Conservation (phyloP, 64 coral and sea anemone genomes). For the Montipora capricornis region DNA sequence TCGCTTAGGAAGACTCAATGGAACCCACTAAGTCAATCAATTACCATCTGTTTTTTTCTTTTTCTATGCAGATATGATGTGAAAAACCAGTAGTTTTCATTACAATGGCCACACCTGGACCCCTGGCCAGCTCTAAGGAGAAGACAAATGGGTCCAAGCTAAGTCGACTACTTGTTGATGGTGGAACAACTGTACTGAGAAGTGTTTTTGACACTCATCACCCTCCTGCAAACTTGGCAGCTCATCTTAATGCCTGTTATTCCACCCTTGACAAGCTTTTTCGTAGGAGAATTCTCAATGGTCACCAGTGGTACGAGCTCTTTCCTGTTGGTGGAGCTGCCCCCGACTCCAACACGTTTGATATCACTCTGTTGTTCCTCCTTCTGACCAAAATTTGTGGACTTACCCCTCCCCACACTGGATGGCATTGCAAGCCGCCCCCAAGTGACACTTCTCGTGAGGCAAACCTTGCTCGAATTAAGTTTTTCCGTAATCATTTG, state of each 20-base stretch:
- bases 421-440: constrained; percentile 4
- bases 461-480: constrained; percentile 26
- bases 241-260: not conserved
- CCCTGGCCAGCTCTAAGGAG: too few species aligned
- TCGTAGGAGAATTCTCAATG: not conserved
- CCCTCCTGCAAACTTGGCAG: constrained; percentile 12
- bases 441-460: not conserved
- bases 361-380: too few species aligned
- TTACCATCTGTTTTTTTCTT: too few species aligned
- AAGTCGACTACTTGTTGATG: constrained; percentile 31
- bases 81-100: too few species aligned
- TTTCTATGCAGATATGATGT: too few species aligned
- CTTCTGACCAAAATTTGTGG: too few species aligned
- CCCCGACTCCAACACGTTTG: too few species aligned
- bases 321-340: not conserved
- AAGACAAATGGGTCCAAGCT: not conserved
- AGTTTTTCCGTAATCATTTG: constrained; percentile 6
- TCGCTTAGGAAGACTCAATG: too few species aligned
- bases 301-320: not conserved
- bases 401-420: not conserved
- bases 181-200: constrained; percentile 44
- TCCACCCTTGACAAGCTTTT: not conserved
- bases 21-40: too few species aligned
- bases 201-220: constrained; percentile 11
- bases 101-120: too few species aligned